These are phyloP conservation scores for Nephrotoma flavescens DNA, from an alignment of 2,888 invertebrate genomes.

Conservation along the genomic window DNA sequence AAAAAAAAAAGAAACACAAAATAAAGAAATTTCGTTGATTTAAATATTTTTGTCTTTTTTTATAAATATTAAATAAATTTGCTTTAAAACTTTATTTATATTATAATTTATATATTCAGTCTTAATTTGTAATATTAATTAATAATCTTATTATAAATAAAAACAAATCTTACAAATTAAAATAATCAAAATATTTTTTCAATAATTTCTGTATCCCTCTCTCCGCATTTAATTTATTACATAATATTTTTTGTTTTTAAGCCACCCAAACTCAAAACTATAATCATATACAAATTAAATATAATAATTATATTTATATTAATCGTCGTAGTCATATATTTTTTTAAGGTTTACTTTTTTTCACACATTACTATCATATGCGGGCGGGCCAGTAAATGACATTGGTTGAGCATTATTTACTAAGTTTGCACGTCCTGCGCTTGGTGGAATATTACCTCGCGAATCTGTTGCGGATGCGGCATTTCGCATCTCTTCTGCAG, in stretches of 20 bases:
- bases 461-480: constrained; percentile 38
- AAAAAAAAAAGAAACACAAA: neutral
- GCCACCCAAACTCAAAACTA: neutral
- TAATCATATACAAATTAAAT: neutral
- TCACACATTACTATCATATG: constrained; percentile 52
- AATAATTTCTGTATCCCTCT: neutral
- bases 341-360: constrained; percentile 11
- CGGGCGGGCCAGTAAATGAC: constrained; percentile 54
- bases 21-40: neutral
- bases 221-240: neutral
- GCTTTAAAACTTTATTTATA: neutral
- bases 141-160: neutral
- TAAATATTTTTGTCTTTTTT: too few species aligned
- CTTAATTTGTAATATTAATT: neutral
- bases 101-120: neutral
- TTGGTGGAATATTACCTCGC: constrained; percentile 27
- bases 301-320: neutral
- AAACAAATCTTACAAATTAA: neutral
- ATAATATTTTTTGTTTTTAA: neutral
- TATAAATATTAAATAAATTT: neutral
- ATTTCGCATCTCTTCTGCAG: constrained; percentile 65
- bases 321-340: neutral
- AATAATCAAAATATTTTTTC: neutral
- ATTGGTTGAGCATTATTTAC: constrained; percentile 71
- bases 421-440: constrained; percentile 56